Evolutionary conservation across 2,797 vertebrate species (phyloP).

Genomic region (Lerista edwardsae): DNA sequence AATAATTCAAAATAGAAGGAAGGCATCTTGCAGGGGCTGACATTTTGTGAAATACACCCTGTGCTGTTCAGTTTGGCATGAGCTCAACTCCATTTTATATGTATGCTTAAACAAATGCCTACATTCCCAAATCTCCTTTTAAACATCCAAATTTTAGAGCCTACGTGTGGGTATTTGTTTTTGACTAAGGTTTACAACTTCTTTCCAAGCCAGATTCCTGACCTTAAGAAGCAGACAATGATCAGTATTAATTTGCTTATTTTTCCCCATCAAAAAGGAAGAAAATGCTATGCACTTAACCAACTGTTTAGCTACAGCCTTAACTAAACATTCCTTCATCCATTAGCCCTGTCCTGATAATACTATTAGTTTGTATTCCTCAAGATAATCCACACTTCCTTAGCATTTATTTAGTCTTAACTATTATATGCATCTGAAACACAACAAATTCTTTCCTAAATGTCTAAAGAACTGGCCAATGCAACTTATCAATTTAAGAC

Average conservation of each 20-base stretch:
- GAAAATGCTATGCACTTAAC: not conserved
- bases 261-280: not conserved
- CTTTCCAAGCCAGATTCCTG: not conserved
- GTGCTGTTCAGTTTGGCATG: not conserved
- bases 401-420: conserved; percentile 58
- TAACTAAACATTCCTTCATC: conserved; percentile 2
- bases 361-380: conserved; percentile 26
- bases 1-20: not conserved
- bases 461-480: not conserved
- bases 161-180: not conserved
- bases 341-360: not conserved
- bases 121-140: not conserved
- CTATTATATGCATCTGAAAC: not conserved
- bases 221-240: not conserved
- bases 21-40: not conserved
- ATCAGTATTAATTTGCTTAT: not conserved
- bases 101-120: not conserved
- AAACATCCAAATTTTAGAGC: not conserved
- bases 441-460: conserved; percentile 40
- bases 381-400: conserved; percentile 51
- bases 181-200: not conserved
- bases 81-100: not conserved
- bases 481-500: not conserved
- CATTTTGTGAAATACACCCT: not conserved
- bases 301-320: not conserved